These are phyloP conservation scores for Thecocarcelia acutangulata DNA, from an alignment of 2,888 invertebrate species.

Conservation along the genomic window DNA sequence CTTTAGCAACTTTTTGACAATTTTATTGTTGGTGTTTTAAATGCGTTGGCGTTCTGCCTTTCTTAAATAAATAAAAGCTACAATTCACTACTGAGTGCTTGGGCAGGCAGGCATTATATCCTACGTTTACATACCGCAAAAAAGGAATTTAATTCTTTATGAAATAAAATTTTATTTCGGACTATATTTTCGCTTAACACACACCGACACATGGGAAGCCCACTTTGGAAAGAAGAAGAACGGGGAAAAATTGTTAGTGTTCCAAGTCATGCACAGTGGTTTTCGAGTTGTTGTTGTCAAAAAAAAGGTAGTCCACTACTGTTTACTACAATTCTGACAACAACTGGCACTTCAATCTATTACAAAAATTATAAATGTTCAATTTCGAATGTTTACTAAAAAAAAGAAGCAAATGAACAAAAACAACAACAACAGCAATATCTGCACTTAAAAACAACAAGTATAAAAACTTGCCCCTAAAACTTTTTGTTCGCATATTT, in stretches of 20 bases:
- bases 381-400: slow-evolving; percentile 56
- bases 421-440: not conserved
- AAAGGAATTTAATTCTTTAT: slow-evolving; percentile 27
- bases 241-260: slow-evolving; percentile 41
- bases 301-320: slow-evolving; percentile 62
- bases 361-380: slow-evolving; percentile 60
- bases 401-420: slow-evolving; percentile 21
- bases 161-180: slow-evolving; percentile 26
- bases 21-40: slow-evolving; percentile 55
- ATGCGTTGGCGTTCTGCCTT: slow-evolving; percentile 62
- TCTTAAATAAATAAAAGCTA: slow-evolving; percentile 19
- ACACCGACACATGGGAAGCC: slow-evolving; percentile 54
- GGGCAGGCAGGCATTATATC: slow-evolving; percentile 49
- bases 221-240: slow-evolving; percentile 52
- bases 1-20: slow-evolving; percentile 38
- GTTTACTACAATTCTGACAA: slow-evolving; percentile 60
- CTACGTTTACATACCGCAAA: slow-evolving; percentile 54
- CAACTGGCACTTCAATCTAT: slow-evolving; percentile 61
- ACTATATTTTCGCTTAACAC: slow-evolving; percentile 29
- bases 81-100: slow-evolving; percentile 40
- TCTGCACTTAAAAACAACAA: not conserved
- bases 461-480: not conserved
- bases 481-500: no score
- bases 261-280: slow-evolving; percentile 62
- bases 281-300: slow-evolving; percentile 55